Evolutionary conservation across 2,888 invertebrate species (phyloP), one percentile per base, ranked within the genome.

Genomic region (Cacoxenus indagator): DNA sequence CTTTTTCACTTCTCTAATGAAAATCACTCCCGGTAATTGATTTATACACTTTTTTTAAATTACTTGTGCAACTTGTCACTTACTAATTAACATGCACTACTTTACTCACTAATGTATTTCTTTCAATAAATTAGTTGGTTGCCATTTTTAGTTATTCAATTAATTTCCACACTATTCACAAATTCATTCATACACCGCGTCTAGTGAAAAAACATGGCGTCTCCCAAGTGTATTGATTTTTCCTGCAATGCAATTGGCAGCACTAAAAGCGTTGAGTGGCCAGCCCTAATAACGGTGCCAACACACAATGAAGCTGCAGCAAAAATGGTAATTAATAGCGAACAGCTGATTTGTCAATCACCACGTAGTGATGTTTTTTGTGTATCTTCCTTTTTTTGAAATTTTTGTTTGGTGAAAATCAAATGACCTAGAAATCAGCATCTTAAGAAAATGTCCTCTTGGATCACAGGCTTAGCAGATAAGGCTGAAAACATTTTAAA

Each of bases 401-500:
- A 37, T 37, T 17, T 55, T 55, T 22, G 6, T 55, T 55, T 22
- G 22, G 19, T 24, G 1, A 24, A 24, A 55, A 6, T 4, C 19
- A 19, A 48, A 68, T 55, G 46, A 51, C n/a, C n/a, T n/a, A n/a
- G n/a, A n/a, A n/a, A n/a, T n/a, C n/a, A 55, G 19, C 54, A 71
- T 1, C 19, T 54, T 37, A 37, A 1, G 37, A 37, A 64, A 68
- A 80, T 85, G 85, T 93, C 94, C 93, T 91, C 94, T 74, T 94
- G 94, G 94, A 90, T 94, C 69, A 89, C 92, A 71, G 93, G 92
- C 71, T 89, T 94, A 67, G 93, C 94, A 70, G 93, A 92, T 29
- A 93, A 91, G 85, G 94, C 94, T 14, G 94, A 94, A 83, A 91
- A 90, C 81, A 90, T 95, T 69, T 89, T 95, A 22, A 94, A 93